Evolutionary conservation across 1,140 invertebrate species (phyloP).

Genomic region (Schlechtendalia chinensis): DNA sequence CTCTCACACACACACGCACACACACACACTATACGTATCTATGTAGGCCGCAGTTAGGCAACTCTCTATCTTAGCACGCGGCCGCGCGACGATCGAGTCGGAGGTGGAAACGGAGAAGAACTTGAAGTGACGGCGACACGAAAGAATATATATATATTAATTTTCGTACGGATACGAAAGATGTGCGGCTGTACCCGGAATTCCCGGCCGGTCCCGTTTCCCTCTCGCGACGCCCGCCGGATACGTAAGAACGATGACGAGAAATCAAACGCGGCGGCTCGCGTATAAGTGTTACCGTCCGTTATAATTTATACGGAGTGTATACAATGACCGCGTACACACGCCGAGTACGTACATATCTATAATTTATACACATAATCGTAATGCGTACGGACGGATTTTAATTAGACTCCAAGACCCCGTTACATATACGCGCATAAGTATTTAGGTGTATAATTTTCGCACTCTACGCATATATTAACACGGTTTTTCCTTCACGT

Average conservation of each 20-base stretch:
- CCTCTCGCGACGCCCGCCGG: too few species aligned
- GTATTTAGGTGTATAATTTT: background rate
- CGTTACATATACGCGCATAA: too few species aligned
- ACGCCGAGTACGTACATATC: background rate
- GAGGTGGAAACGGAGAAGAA: too few species aligned
- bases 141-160: background rate
- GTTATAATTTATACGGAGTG: constrained; percentile 14
- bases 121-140: too few species aligned
- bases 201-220: too few species aligned
- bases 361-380: constrained; percentile 2
- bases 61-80: constrained; percentile 31
- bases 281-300: background rate
- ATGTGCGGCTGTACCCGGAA: too few species aligned
- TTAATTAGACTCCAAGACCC: constrained; percentile 11
- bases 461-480: background rate
- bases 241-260: too few species aligned
- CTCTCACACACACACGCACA: too few species aligned
- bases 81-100: too few species aligned
- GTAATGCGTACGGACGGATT: background rate
- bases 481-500: constrained; percentile 15
- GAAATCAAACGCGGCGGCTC: too few species aligned
- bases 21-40: too few species aligned
- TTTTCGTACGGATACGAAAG: background rate
- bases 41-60: constrained; percentile 39
- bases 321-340: background rate